Conservation (phyloP, 1,140 invertebrate genomes). For the Palaemon carinicauda region DNA sequence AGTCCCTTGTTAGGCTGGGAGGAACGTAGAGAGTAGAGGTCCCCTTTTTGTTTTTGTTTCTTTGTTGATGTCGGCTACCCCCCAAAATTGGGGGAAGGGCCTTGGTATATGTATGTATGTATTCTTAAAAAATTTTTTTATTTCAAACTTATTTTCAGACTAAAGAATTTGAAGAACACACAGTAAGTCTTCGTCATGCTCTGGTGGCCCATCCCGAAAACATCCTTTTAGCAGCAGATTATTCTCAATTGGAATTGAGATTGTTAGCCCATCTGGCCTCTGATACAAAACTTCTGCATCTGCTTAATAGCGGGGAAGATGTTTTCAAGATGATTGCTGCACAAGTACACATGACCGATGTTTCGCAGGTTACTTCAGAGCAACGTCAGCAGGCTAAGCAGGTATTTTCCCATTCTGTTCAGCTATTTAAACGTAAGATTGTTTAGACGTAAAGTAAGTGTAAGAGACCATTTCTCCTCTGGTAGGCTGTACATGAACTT, state of each 20-base stretch:
- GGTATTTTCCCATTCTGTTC: constrained; percentile 26
- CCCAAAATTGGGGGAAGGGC: too few relatives aligned
- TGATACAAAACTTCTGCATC: constrained; percentile 76
- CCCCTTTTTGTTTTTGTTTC: too few relatives aligned
- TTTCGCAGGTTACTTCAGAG: constrained; percentile 62
- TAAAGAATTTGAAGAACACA: constrained; percentile 17
- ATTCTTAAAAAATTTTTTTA: neutral
- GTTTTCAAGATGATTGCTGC: constrained; percentile 89
- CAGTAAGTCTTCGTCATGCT: constrained; percentile 64
- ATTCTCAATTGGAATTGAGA: constrained; percentile 93
- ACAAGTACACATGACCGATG: constrained; percentile 61
- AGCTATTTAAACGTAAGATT: neutral
- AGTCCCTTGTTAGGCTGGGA: too few relatives aligned
- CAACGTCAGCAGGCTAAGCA: constrained; percentile 69
- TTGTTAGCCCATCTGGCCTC: constrained; percentile 89
- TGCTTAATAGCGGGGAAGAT: constrained; percentile 79
- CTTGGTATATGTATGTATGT: too few relatives aligned
- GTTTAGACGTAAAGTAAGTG: neutral
- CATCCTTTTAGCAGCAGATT: constrained; percentile 87
- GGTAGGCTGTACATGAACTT: too few relatives aligned
- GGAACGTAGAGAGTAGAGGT: too few relatives aligned
- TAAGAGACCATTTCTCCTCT: neutral
- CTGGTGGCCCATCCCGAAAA: constrained; percentile 62
- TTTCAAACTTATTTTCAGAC: neutral
- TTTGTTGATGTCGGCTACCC: too few relatives aligned